These are phyloP conservation scores for Lasioglossum baleicum DNA, from an alignment of 1,140 invertebrate genomes.

Conservation along the genomic window DNA sequence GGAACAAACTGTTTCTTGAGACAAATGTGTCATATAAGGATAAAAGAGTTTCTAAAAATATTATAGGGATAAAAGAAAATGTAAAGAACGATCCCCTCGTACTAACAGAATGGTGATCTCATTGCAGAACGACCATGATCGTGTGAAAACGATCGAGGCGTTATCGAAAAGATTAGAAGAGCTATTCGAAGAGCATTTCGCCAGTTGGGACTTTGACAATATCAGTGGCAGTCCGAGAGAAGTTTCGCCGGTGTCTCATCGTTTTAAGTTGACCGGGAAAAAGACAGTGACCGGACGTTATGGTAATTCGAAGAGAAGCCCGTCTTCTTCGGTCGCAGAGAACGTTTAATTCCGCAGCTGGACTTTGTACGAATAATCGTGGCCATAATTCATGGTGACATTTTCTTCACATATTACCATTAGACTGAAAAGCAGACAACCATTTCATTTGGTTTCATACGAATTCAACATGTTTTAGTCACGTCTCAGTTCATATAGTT, in stretches of 20 bases:
- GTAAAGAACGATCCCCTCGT: too few relatives aligned
- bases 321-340: slow-evolving; percentile 23
- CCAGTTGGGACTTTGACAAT: slow-evolving; percentile 62
- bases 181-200: slow-evolving; percentile 65
- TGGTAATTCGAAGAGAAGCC: slow-evolving; percentile 34
- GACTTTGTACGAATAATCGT: slow-evolving; percentile 1
- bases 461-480: slow-evolving; percentile 28
- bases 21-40: too few relatives aligned
- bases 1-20: too few relatives aligned
- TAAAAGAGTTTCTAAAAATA: too few relatives aligned
- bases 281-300: slow-evolving; percentile 45
- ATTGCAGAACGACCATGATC: slow-evolving; percentile 60
- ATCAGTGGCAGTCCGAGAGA: slow-evolving; percentile 55
- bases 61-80: too few relatives aligned
- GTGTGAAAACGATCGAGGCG: slow-evolving; percentile 59
- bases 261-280: slow-evolving; percentile 38
- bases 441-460: slow-evolving; percentile 7
- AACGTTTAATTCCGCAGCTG: slow-evolving; percentile 20
- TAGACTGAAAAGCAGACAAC: slow-evolving; percentile 17
- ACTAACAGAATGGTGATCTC: neutral
- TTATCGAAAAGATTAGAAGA: slow-evolving; percentile 67
- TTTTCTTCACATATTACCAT: slow-evolving; percentile 7
- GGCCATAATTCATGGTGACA: neutral
- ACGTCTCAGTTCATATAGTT: slow-evolving; percentile 28
- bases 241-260: slow-evolving; percentile 37